phyloP scores from a whole-genome alignment of 2,888 invertebrate species.

The Syrista parreyssii region DNA sequence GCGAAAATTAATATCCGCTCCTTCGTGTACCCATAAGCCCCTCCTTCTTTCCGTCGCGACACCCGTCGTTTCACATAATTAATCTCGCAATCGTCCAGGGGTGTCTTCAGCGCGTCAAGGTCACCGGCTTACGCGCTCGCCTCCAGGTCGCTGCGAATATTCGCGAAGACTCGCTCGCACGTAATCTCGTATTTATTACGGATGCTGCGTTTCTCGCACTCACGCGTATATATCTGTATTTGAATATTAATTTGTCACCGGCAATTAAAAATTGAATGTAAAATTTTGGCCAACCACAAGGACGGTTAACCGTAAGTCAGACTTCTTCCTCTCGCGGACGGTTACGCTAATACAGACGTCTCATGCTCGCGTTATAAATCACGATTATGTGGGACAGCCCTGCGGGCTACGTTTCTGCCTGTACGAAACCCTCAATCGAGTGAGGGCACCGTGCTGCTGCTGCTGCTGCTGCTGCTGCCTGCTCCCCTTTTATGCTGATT shows the following conservation, averaged over 20 bases:
- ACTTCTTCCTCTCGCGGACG: neutral
- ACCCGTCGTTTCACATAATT: no score
- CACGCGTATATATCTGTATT: neutral
- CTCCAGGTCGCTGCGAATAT: neutral
- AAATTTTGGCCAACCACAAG: neutral
- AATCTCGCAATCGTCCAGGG: neutral
- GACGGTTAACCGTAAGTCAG: neutral
- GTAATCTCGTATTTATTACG: neutral
- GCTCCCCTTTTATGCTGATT: slow-evolving; percentile 44
- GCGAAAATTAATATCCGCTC: neutral
- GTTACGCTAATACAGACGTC: slow-evolving; percentile 38
- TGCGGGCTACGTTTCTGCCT: neutral
- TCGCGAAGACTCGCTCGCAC: neutral
- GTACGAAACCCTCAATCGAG: slow-evolving; percentile 8
- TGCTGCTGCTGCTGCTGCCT: slow-evolving; percentile 6
- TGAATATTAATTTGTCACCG: neutral
- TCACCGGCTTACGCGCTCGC: neutral
- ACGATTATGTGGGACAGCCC: slow-evolving; percentile 40
- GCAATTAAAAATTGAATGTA: neutral
- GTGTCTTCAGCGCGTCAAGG: neutral
- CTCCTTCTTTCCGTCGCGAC: no score
- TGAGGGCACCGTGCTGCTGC: slow-evolving; percentile 17
- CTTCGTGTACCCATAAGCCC: neutral
- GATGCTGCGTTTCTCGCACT: neutral
- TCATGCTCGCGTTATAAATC: slow-evolving; percentile 44